These are phyloP conservation scores for Tuta absoluta DNA, from an alignment of 2,888 invertebrate species.

Conservation along the genomic window DNA sequence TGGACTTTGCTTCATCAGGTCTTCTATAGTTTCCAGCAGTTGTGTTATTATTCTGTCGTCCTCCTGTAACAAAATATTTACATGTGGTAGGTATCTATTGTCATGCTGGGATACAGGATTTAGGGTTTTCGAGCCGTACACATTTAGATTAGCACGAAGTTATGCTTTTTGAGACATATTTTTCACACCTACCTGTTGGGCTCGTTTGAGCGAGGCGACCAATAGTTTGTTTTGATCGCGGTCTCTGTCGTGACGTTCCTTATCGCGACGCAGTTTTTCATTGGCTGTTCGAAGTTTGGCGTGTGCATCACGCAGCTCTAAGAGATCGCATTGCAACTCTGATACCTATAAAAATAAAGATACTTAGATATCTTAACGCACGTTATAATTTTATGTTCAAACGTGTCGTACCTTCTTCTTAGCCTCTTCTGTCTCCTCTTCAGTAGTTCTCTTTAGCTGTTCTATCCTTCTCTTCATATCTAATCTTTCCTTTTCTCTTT, in stretches of 20 bases:
- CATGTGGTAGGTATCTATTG: too few species aligned
- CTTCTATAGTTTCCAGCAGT: slow-evolving; percentile 89
- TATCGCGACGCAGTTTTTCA: slow-evolving; percentile 93
- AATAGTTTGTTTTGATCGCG: slow-evolving; percentile 82
- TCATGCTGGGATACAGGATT: slow-evolving; percentile 18
- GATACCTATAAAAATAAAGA: slow-evolving; percentile 62
- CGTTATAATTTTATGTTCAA: neutral
- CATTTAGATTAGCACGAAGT: neutral
- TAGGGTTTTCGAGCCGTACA: neutral
- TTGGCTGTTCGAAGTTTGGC: slow-evolving; percentile 94
- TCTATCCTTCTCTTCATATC: slow-evolving; percentile 93
- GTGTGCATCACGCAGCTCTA: slow-evolving; percentile 94
- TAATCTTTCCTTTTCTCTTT: slow-evolving; percentile 92
- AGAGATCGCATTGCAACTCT: slow-evolving; percentile 92
- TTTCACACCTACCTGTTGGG: slow-evolving; percentile 68
- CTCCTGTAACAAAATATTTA: slow-evolving; percentile 66
- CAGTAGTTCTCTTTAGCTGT: slow-evolving; percentile 90
- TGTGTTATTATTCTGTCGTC: slow-evolving; percentile 88
- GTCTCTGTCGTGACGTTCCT: slow-evolving; percentile 91
- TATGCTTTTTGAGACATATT: neutral
- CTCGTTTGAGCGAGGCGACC: slow-evolving; percentile 71
- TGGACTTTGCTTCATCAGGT: slow-evolving; percentile 88
- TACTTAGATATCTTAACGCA: neutral
- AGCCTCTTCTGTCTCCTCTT: slow-evolving; percentile 94
- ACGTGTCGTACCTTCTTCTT: slow-evolving; percentile 85